A percentile compares a stretch with the other conserved stretches of the same genome.
Conservation (phyloP, 2,797 vertebrate genomes). For the Sus cebifrons region DNA sequence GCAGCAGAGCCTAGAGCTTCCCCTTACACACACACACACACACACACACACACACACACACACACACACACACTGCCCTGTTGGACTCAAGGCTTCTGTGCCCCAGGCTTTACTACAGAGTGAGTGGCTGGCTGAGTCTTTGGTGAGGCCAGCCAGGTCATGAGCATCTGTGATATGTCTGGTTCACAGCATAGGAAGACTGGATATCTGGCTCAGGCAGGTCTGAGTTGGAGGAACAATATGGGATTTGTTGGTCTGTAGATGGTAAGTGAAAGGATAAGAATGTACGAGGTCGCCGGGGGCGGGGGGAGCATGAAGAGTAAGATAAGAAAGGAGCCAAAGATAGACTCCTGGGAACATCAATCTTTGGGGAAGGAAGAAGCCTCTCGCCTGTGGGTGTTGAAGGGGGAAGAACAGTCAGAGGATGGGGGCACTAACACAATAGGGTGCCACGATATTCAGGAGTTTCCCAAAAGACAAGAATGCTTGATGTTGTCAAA, state of each 20-base stretch:
- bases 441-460: neutral
- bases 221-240: neutral
- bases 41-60: neutral
- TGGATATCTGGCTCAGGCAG: neutral
- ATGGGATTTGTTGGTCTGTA: neutral
- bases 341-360: neutral
- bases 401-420: neutral
- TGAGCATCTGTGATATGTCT: neutral
- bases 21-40: neutral
- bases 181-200: neutral
- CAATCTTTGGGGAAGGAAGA: neutral
- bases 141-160: neutral
- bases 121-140: neutral
- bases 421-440: neutral
- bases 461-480: neutral
- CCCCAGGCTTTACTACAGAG: neutral
- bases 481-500: neutral
- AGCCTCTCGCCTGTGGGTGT: rapidly evolving
- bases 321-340: neutral
- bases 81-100: neutral
- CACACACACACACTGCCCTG: neutral
- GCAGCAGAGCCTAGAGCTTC: neutral
- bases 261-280: neutral
- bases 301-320: neutral
- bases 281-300: neutral